Percentiles rank a stretch among this genome's conserved stretches.
Evolutionary conservation across 2,113 vertebrate genomes (phyloP).

Genomic region (Dunckerocampus dactyliophorus): DNA sequence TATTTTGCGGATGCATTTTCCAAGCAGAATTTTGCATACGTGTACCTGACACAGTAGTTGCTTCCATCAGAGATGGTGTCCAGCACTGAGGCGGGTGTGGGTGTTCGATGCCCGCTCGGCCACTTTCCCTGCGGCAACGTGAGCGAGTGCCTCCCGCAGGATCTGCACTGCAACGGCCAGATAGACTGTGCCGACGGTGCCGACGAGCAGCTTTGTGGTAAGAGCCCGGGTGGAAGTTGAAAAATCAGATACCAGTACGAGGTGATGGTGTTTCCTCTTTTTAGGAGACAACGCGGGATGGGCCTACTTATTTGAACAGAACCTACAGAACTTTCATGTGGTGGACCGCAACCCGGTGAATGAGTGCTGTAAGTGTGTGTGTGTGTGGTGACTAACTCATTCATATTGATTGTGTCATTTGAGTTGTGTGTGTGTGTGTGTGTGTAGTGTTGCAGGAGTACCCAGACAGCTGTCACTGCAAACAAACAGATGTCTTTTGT

Average conservation of each 20-base stretch:
- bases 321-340: slow-evolving; percentile 56
- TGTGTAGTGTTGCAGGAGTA: slow-evolving; percentile 2
- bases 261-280: slow-evolving; percentile 17
- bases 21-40: neutral
- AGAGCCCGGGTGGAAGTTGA: slow-evolving; percentile 28
- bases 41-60: too few relatives aligned
- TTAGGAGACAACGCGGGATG: slow-evolving; percentile 76
- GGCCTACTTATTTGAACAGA: slow-evolving; percentile 70
- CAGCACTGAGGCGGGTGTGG: too few relatives aligned
- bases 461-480: slow-evolving; percentile 66
- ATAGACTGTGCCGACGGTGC: slow-evolving; percentile 79
- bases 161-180: slow-evolving; percentile 76
- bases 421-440: slow-evolving; percentile 53
- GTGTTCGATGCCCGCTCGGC: slow-evolving; percentile 68
- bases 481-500: slow-evolving; percentile 64
- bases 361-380: slow-evolving; percentile 74
- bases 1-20: too few relatives aligned
- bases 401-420: slow-evolving; percentile 8
- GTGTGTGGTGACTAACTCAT: neutral
- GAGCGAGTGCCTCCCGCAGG: slow-evolving; percentile 68
- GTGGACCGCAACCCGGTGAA: slow-evolving; percentile 56
- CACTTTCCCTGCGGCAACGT: slow-evolving; percentile 82
- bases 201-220: slow-evolving; percentile 75
- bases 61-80: too few relatives aligned
- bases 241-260: too few relatives aligned